A percentile compares a stretch with the other conserved stretches of the same genome.
Evolutionary conservation across 64 coral and sea anemone species (phyloP).

Genomic region (Acropora tenuis): DNA sequence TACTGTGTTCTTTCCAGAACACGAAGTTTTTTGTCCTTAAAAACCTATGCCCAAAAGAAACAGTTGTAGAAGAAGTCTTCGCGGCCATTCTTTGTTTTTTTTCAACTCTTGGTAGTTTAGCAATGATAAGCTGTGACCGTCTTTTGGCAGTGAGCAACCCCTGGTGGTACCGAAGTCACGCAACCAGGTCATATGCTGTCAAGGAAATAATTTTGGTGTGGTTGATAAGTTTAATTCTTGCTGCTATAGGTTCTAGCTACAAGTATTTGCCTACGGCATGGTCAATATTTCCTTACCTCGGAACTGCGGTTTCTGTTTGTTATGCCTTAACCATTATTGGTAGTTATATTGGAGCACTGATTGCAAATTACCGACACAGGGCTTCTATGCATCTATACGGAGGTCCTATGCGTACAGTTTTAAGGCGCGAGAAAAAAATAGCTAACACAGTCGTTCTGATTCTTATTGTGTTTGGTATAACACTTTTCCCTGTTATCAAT

Average conservation of each 20-base stretch:
- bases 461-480: neutral
- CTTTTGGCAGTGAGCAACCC: neutral
- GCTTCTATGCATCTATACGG: neutral
- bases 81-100: neutral
- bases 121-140: slow-evolving; percentile 11
- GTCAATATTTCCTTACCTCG: neutral
- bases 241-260: neutral
- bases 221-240: neutral
- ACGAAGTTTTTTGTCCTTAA: neutral
- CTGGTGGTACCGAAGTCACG: slow-evolving; percentile 22
- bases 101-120: slow-evolving; percentile 1
- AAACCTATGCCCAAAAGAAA: neutral
- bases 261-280: neutral
- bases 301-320: neutral
- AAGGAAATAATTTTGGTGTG: neutral
- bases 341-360: neutral
- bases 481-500: neutral
- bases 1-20: neutral
- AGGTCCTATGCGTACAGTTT: neutral
- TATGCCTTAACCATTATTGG: neutral
- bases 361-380: neutral
- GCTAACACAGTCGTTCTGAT: slow-evolving; percentile 19
- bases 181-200: neutral
- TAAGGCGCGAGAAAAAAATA: slow-evolving; percentile 3
- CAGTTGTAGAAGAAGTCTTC: neutral